Base-by-base conservation (phyloP, 35 echinoderm and acorn worm genomes). In the Apostichopus japonicus region DNA sequence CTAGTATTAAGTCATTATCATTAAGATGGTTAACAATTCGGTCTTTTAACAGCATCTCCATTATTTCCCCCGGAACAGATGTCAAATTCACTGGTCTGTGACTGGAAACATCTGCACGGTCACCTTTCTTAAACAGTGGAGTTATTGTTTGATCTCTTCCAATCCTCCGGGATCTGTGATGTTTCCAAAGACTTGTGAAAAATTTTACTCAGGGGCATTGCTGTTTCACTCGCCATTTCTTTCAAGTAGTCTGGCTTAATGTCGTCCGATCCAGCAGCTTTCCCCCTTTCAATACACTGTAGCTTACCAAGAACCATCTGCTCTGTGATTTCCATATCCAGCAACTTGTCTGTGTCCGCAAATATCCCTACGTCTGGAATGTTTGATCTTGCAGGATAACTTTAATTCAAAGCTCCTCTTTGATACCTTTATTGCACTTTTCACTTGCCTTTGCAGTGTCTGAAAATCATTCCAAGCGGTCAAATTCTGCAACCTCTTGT, bases 141-240 rank as follows among this genome's bases (percentile, higher is more conserved):
- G 91, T 92, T 25, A 15, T 92, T 25, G 27, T 92, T 92, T 84
- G 80, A 56, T 86, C 54, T 82, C 86, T 83, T 92, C 91, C 91
- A 84, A 3, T 83, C 79, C 25, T 67, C 27, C 62, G 79, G 91
- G 65, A 92, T 84, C 23, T 24, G 2, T 24, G 78, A n/a, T n/a
- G n/a, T n/a, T n/a, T n/a, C n/a, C 44, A 92, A 55, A 71, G 91
- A 84, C 52, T 14, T 72, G 25, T 86, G 16, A 78, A 84, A 92
- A 25, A 84, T 84, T 27, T 33, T 19, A 53, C 22, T 78, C 8
- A 91, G 75, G 22, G 76, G 90, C 33, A 55, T 27, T 51, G 90
- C 90, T 16, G 77, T 24, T 19, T 77, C 72, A 77, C 55, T 8
- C 8, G 76, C 54, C 67, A 78, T 21, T 53, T 91, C 56, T 16